A percentile compares a stretch with the other conserved stretches of the same genome.
phyloP scores from a whole-genome alignment of 2,888 invertebrate genomes.

The Ashinkailepas kermadecensis region DNA sequence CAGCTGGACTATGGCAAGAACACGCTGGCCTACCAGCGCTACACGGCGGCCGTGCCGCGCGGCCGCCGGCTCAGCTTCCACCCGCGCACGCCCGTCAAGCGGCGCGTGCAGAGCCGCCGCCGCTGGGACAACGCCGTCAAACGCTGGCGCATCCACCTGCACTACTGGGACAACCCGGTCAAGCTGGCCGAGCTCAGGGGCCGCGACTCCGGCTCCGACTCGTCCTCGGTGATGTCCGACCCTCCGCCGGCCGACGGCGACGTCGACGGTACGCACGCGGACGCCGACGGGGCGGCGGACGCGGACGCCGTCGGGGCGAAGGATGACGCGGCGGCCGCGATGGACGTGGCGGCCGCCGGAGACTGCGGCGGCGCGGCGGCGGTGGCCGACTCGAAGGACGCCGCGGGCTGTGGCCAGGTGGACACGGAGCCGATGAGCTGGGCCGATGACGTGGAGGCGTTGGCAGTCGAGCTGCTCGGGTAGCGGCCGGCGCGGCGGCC shows the following conservation, averaged over 20 bases:
- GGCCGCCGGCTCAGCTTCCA: constrained; percentile 58
- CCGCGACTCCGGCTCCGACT: background rate
- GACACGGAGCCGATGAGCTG: background rate
- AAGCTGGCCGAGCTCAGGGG: background rate
- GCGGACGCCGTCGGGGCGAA: background rate
- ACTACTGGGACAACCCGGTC: constrained; percentile 58
- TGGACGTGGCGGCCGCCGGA: background rate
- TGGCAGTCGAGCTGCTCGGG: background rate
- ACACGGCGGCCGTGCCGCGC: constrained; percentile 57
- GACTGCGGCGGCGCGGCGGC: background rate
- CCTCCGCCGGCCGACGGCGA: background rate
- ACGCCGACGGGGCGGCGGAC: too few relatives aligned
- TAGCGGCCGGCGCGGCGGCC: background rate
- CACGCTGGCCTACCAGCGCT: constrained; percentile 76
- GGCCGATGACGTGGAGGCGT: background rate
- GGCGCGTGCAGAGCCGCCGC: constrained; percentile 59
- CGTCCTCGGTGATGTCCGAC: constrained; percentile 4
- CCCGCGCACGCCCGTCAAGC: constrained; percentile 85
- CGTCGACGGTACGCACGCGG: background rate
- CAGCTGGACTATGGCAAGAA: constrained; percentile 94
- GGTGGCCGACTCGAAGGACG: background rate
- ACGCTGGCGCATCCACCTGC: constrained; percentile 77
- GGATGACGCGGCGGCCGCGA: background rate
- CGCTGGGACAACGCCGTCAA: constrained; percentile 86
- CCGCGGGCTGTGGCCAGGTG: background rate